Evolutionary conservation across 2,113 vertebrate species (phyloP).

Genomic region (Coregonus clupeaformis): DNA sequence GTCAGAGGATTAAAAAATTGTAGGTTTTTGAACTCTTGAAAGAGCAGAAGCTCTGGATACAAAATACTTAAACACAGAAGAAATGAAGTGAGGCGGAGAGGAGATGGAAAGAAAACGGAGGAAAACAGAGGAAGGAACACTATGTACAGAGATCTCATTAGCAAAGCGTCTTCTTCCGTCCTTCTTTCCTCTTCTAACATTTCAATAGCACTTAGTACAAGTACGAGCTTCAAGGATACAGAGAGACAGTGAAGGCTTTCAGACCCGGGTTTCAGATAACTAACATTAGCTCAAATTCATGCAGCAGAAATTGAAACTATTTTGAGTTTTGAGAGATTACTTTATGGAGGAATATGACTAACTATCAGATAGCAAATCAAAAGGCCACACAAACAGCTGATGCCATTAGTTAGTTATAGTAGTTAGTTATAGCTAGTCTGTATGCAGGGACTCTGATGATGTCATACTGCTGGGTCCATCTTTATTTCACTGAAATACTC

Average conservation of each 20-base stretch:
- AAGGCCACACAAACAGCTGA: neutral
- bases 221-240: constrained; percentile 50
- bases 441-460: no score
- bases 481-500: no score
- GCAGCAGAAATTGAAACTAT: constrained; percentile 42
- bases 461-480: no score
- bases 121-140: constrained; percentile 1
- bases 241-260: constrained; percentile 47
- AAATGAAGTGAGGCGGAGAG: constrained; percentile 1
- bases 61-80: constrained; percentile 45
- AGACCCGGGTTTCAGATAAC: constrained; percentile 51
- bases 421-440: no score
- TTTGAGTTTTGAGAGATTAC: constrained; percentile 30
- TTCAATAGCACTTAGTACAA: constrained; percentile 58
- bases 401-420: neutral
- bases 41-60: constrained; percentile 17
- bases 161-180: constrained; percentile 27
- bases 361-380: constrained; percentile 41
- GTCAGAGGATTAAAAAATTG: neutral
- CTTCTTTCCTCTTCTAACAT: constrained; percentile 36
- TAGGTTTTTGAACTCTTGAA: neutral
- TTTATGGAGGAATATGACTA: constrained; percentile 37
- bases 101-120: constrained; percentile 46
- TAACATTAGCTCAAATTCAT: constrained; percentile 60
- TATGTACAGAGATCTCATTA: no score